Conservation (phyloP, 2,888 invertebrate species). For the Linnaemya tessellans region DNA sequence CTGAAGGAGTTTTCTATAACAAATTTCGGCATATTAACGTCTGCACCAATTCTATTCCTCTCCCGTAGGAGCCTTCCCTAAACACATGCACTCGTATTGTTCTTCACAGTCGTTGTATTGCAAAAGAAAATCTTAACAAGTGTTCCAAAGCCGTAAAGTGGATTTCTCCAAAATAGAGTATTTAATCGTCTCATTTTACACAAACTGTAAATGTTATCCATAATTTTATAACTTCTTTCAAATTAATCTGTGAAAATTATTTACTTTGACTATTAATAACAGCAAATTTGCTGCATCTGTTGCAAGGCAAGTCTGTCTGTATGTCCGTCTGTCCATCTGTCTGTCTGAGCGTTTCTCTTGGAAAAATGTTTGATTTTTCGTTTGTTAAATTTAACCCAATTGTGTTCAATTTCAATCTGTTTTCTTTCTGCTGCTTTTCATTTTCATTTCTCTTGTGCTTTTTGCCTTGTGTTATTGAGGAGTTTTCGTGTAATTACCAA, state of each 20-base stretch:
- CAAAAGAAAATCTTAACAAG: too few relatives aligned
- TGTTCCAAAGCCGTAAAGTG: not conserved
- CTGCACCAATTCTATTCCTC: too few relatives aligned
- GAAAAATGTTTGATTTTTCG: constrained; percentile 53
- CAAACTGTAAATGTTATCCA: not conserved
- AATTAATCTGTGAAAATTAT: constrained; percentile 23
- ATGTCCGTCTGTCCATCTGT: not conserved
- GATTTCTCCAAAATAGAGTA: not conserved
- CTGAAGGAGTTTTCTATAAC: too few relatives aligned
- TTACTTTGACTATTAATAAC: constrained; percentile 9
- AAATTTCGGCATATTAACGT: too few relatives aligned
- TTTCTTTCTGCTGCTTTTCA: constrained; percentile 5
- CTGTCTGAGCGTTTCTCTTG: constrained; percentile 36
- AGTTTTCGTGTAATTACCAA: constrained; percentile 60
- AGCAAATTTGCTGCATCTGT: constrained; percentile 20
- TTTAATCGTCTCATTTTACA: not conserved
- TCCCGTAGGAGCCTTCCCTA: too few relatives aligned
- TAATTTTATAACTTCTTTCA: not conserved
- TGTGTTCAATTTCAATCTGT: constrained; percentile 53
- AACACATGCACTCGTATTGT: too few relatives aligned
- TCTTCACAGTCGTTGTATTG: too few relatives aligned
- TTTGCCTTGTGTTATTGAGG: constrained; percentile 23
- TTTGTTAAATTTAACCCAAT: constrained; percentile 66
- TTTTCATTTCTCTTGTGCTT: not conserved
- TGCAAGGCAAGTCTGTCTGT: not conserved